Base-by-base conservation (phyloP, 2,888 invertebrate genomes). In the Latrodectus hesperus region DNA sequence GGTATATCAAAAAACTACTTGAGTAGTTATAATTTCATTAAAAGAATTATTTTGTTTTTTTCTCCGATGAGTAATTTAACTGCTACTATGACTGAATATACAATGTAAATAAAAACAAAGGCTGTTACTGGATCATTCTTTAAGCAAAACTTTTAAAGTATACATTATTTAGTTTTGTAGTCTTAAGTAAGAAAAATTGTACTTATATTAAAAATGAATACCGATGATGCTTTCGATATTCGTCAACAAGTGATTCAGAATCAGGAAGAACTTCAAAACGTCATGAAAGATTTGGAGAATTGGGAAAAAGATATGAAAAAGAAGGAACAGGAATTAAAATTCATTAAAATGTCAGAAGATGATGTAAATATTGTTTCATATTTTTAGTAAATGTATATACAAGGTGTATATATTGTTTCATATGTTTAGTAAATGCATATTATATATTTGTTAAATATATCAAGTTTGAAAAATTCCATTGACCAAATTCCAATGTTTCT, bases 161-260 rank as follows among this genome's bases (percentile, higher is more conserved):
- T 22, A 22, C 22, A 22, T 22, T 22, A 22, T 22, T 22, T 22
- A 22, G 22, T 55, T 55, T 6, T 55, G 11, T 6, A 6, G 11
- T 5, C 55, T 11, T 55, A 12, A 14, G 2, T 55, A 16, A 11
- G 55, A 55, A 6, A 55, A 14, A 3, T 55, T 55, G 12, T 14
- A 14, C 55, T 55, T 55, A 55, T 12, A 14, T 12, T 22, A 22
- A 55, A 67, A 74, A 81, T 81, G 76, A 70, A 60, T 71, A 11
- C 70, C 9, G 91, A 91, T 92, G 93, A 94, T 92, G 94, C 95
- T 89, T 92, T 95, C 90, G 92, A 94, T 89, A 92, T 96, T 88
- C 96, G 96, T 93, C 94, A 94, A 91, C 94, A 96, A 92, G 93
- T 95, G 85, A 94, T 94, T 90, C 94, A 96, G 91, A 96, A 96